These are phyloP conservation scores for Charaxes varanes DNA, from an alignment of 1,140 invertebrate species.

Conservation along the genomic window DNA sequence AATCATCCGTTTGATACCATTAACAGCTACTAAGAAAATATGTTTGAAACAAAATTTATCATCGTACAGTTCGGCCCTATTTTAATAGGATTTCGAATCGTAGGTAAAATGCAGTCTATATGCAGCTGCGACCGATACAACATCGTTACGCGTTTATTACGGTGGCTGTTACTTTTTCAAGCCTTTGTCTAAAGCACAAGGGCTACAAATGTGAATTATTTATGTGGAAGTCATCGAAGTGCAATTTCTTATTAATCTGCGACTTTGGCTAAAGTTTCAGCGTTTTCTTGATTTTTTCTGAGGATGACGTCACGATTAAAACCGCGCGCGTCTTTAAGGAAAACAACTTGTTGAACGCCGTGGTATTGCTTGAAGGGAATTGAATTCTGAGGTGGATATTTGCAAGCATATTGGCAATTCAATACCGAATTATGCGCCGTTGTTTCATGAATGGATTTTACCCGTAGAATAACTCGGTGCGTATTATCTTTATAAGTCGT, in stretches of 20 bases:
- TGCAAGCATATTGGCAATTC: not conserved
- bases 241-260: too few relatives aligned
- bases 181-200: too few relatives aligned
- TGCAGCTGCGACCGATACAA: slow-evolving; percentile 21
- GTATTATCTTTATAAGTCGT: not conserved
- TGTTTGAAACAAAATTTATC: not conserved
- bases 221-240: too few relatives aligned
- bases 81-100: slow-evolving; percentile 16
- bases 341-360: slow-evolving; percentile 5
- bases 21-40: not conserved
- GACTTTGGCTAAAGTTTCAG: too few relatives aligned
- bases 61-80: slow-evolving; percentile 8
- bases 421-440: not conserved
- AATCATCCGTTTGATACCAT: not conserved
- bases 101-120: slow-evolving; percentile 19
- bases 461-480: not conserved
- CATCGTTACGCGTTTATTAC: slow-evolving; percentile 7
- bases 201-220: too few relatives aligned
- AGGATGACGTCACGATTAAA: not conserved
- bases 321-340: slow-evolving; percentile 1
- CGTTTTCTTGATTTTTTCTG: not conserved
- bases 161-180: too few relatives aligned
- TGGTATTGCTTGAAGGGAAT: not conserved
- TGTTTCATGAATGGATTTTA: not conserved
- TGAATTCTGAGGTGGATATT: too few relatives aligned